phyloP scores from a whole-genome alignment of 2,797 vertebrate genomes.

The Mastacembelus armatus region DNA sequence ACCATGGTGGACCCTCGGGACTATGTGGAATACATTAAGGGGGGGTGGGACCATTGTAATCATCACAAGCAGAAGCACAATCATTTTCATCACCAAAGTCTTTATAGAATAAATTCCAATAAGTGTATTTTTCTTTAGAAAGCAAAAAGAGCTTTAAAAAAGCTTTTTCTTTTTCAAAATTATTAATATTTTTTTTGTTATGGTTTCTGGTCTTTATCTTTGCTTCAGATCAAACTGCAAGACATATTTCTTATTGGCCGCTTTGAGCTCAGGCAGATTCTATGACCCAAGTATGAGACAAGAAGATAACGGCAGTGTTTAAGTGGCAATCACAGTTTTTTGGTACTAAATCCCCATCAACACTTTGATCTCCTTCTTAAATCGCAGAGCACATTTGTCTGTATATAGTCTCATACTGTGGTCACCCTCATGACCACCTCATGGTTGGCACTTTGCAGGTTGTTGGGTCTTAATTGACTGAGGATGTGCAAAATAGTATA shows the following conservation, averaged over 20 bases:
- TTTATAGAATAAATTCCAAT: not conserved
- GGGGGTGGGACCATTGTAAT: not conserved
- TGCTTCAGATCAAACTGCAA: constrained; percentile 17
- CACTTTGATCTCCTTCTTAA: constrained; percentile 22
- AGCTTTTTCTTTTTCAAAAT: constrained; percentile 26
- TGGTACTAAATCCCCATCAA: constrained; percentile 22
- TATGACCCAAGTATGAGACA: constrained; percentile 11
- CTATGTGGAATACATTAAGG: constrained; percentile 11
- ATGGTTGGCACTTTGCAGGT: constrained; percentile 83
- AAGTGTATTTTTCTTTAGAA: not conserved
- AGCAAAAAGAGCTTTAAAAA: constrained; percentile 46
- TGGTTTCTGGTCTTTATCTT: constrained; percentile 15
- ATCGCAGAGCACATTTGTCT: constrained; percentile 3
- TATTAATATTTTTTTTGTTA: not conserved
- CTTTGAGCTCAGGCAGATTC: constrained; percentile 27
- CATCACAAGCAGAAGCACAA: constrained; percentile 2
- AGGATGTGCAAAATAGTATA: constrained; percentile 90
- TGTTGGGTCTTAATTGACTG: constrained; percentile 87
- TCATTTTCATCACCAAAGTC: constrained; percentile 34
- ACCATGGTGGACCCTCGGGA: not conserved
- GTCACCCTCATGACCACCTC: constrained; percentile 92
- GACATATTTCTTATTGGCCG: constrained; percentile 7
- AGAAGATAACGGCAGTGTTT: constrained; percentile 51
- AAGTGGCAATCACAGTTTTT: constrained; percentile 36
- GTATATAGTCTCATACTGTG: constrained; percentile 83